Conservation (phyloP, 2,888 invertebrate genomes). For the Pyrrhosoma nymphula region DNA sequence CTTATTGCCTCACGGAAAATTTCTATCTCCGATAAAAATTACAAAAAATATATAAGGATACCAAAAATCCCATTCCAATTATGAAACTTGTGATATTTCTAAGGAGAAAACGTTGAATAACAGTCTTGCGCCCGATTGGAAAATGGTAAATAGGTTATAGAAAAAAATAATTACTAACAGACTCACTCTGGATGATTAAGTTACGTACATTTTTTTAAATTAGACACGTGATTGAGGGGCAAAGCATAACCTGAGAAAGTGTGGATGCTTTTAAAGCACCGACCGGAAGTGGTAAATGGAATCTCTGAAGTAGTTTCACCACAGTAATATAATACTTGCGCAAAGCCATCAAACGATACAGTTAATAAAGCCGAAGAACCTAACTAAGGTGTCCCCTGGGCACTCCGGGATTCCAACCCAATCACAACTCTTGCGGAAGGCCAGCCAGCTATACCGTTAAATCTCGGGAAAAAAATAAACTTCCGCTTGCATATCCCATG, state of each 20-base stretch:
- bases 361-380: conserved; percentile 60
- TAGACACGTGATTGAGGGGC: conserved; percentile 30
- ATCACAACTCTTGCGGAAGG: conserved; percentile 27
- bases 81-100: neutral
- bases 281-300: conserved; percentile 53
- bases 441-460: conserved; percentile 58
- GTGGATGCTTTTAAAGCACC: conserved; percentile 10
- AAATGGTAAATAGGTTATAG: neutral
- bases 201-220: neutral
- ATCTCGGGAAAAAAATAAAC: conserved; percentile 45
- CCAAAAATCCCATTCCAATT: too few relatives aligned
- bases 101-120: neutral
- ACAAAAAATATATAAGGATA: too few relatives aligned
- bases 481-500: conserved; percentile 63
- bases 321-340: conserved; percentile 30
- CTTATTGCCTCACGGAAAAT: neutral
- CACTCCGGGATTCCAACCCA: conserved; percentile 44
- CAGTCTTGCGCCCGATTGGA: neutral
- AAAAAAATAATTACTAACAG: neutral
- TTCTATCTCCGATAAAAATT: neutral
- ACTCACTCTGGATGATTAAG: neutral
- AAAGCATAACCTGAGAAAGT: conserved; percentile 48
- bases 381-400: conserved; percentile 39
- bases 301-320: conserved; percentile 62
- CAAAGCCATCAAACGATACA: conserved; percentile 47